These are phyloP conservation scores for Atethmia centrago DNA, from an alignment of 2,888 invertebrate genomes.

Conservation along the genomic window DNA sequence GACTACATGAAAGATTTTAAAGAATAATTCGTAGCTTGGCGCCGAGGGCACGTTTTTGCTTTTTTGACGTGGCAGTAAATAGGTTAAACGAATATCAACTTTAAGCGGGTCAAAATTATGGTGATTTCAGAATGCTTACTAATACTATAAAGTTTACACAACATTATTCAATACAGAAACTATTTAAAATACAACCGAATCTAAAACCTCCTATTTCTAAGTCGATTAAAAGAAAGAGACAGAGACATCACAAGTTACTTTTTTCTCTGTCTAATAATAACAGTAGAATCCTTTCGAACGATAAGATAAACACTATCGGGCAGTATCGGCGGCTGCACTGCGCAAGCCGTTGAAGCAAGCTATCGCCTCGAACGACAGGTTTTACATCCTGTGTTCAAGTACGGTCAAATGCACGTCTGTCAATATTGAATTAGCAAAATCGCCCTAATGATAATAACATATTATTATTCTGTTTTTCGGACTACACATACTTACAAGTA, in stretches of 20 bases:
- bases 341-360: slow-evolving; percentile 22
- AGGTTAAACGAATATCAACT: background rate
- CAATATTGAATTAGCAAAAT: too few relatives aligned
- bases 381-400: slow-evolving; percentile 45
- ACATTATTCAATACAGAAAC: background rate
- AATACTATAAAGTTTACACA: background rate
- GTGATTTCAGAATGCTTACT: background rate
- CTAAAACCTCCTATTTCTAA: background rate
- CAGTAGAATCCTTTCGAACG: slow-evolving; percentile 26
- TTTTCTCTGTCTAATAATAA: slow-evolving; percentile 17
- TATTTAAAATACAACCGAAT: background rate
- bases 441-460: too few relatives aligned
- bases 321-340: slow-evolving; percentile 11
- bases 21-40: too few relatives aligned
- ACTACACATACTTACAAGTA: too few relatives aligned
- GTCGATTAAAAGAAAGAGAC: background rate
- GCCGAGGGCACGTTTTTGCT: too few relatives aligned
- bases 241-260: background rate
- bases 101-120: background rate
- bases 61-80: too few relatives aligned
- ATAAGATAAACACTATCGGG: slow-evolving; percentile 43
- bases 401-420: background rate
- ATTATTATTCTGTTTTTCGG: too few relatives aligned
- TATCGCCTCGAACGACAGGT: slow-evolving; percentile 53
- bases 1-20: too few relatives aligned